These are phyloP conservation scores for Halyomorpha halys DNA, from an alignment of 1,140 invertebrate genomes.

Conservation along the genomic window DNA sequence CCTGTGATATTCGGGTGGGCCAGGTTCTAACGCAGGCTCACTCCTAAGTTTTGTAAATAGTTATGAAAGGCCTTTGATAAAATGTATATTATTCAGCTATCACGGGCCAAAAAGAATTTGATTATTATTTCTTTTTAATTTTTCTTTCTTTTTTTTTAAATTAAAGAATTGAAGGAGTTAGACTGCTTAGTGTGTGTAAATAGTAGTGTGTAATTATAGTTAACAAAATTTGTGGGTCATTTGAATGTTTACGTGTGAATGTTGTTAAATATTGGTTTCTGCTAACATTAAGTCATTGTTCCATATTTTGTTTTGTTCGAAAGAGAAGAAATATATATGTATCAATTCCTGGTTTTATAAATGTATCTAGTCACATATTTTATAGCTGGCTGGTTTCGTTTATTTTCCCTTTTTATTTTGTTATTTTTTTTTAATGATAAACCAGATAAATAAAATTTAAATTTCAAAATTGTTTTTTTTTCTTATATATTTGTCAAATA, in stretches of 20 bases:
- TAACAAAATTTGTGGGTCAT: constrained; percentile 15
- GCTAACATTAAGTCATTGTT: constrained; percentile 6
- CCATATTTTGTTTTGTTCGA: not conserved
- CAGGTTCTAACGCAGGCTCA: constrained; percentile 25
- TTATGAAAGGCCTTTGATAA: not conserved
- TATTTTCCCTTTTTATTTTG: not conserved
- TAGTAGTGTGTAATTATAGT: constrained; percentile 17
- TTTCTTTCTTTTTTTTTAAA: constrained; percentile 14
- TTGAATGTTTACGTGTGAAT: constrained; percentile 11
- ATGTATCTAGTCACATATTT: constrained; percentile 1
- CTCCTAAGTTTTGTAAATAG: constrained; percentile 22
- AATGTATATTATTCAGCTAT: not conserved
- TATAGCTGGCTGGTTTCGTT: constrained; percentile 5
- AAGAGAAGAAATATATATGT: not conserved
- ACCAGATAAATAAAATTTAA: too few relatives aligned
- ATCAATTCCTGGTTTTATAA: not conserved
- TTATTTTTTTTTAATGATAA: not conserved
- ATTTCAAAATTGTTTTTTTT: too few relatives aligned
- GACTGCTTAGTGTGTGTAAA: constrained; percentile 26
- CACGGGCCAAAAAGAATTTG: not conserved
- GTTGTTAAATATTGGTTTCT: constrained; percentile 10
- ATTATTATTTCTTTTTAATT: not conserved
- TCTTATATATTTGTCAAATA: too few relatives aligned
- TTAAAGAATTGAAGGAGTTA: constrained; percentile 21
- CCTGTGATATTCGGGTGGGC: constrained; percentile 27